phyloP scores from a whole-genome alignment of 2,113 vertebrate species.

The Serilophus lunatus region DNA sequence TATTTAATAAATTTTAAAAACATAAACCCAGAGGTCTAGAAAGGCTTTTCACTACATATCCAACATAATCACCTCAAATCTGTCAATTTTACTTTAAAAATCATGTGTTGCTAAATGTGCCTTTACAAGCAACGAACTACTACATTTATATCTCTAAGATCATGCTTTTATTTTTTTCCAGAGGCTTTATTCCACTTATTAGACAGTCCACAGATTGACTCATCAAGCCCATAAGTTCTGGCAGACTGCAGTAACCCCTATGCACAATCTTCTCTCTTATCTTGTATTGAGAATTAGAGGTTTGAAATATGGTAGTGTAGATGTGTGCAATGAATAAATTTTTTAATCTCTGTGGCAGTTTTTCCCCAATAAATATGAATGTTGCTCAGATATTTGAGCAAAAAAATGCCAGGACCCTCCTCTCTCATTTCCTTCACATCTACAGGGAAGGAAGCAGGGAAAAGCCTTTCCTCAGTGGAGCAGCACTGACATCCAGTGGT shows the following conservation, averaged over 20 bases:
- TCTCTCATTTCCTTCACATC: neutral
- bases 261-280: neutral
- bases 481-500: constrained; percentile 58
- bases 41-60: neutral
- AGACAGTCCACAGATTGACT: neutral
- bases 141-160: neutral
- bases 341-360: neutral
- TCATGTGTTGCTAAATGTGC: neutral
- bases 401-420: neutral
- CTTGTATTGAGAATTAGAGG: neutral
- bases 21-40: neutral
- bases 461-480: neutral
- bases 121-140: neutral
- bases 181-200: neutral
- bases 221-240: neutral
- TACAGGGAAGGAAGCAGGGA: neutral
- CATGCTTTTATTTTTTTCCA: neutral
- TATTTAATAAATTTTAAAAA: neutral
- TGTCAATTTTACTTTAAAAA: constrained; percentile 2
- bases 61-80: neutral
- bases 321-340: neutral
- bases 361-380: neutral
- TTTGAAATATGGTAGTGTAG: neutral
- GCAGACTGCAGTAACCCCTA: neutral
- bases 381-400: fast-evolving